Evolutionary conservation across 2,888 invertebrate species (phyloP), one percentile per base, ranked within the genome.

Genomic region (Griposia aprilina): DNA sequence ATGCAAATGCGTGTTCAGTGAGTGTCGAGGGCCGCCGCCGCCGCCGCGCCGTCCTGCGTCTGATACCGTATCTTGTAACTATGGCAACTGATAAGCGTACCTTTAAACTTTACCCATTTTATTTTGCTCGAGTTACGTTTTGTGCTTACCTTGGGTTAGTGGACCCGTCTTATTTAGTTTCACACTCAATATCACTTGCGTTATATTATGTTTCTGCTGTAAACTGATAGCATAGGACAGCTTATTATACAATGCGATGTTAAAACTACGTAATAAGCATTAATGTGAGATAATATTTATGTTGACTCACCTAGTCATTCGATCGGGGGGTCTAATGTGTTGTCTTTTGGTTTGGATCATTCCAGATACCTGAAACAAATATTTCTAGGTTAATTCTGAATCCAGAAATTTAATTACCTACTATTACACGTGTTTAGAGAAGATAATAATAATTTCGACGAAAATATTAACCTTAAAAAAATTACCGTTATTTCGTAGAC

Each of bases 281-380:
- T 76, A 26, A 60, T 78, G 74, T 87, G 78, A 67, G 80, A 83
- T 82, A 80, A 79, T 83, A 83, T 76, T 6, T 78, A 73, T 80
- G 74, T 52, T 78, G 68, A 75, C 87, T 91, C 90, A 96, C 96
- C 95, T 94, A 92, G 93, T 93, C 96, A 95, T 94, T 90, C 93
- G 95, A 93, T 95, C 94, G 81, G 96, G 95, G 89, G 95, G 94
- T 91, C 92, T 93, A 91, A 93, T 92, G 84, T 92, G 92, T 86
- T 92, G 93, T 85, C 91, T 93, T 87, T 89, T 93, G 90, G 89
- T 90, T 91, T 94, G 92, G 93, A 90, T 94, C 96, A 96, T 96
- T 95, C 94, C 96, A 95, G 91, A 94, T 93, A 94, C 91, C 96
- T 96, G 96, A 74, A 95, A 96, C 91, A 93, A 95, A 76, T 73